Percentiles rank a stretch among this genome's conserved stretches.
These are phyloP conservation scores for Oconnorella tubifera DNA, from an alignment of 2,888 invertebrate species.

Conservation along the genomic window DNA sequence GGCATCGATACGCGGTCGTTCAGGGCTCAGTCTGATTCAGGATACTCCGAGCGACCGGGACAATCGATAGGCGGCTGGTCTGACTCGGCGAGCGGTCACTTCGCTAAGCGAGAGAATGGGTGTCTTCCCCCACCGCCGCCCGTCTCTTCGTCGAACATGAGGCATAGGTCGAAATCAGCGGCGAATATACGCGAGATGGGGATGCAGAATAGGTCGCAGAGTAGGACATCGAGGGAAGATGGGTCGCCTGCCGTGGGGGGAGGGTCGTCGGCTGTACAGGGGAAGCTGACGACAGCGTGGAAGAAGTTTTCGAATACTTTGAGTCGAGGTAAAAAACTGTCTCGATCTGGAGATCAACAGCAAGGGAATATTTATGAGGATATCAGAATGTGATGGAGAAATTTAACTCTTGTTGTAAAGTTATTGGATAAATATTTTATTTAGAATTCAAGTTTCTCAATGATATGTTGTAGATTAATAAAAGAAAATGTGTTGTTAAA, in stretches of 20 bases:
- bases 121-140: neutral
- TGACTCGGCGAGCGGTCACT: neutral
- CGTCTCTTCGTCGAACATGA: neutral
- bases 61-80: neutral
- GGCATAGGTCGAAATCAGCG: neutral
- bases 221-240: neutral
- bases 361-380: neutral
- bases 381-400: neutral
- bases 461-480: too few relatives aligned
- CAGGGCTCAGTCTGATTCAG: neutral
- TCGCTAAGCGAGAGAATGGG: neutral
- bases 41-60: neutral
- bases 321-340: neutral
- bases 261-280: neutral
- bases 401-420: neutral
- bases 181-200: neutral
- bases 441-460: too few relatives aligned
- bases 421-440: too few relatives aligned
- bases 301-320: neutral
- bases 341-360: neutral
- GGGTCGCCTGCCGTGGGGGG: neutral
- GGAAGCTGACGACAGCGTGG: conserved; percentile 1
- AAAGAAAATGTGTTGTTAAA: too few relatives aligned
- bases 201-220: too few relatives aligned
- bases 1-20: neutral